These are phyloP conservation scores for Cossypha polioptera DNA, from an alignment of 2,797 vertebrate genomes.

Conservation along the genomic window DNA sequence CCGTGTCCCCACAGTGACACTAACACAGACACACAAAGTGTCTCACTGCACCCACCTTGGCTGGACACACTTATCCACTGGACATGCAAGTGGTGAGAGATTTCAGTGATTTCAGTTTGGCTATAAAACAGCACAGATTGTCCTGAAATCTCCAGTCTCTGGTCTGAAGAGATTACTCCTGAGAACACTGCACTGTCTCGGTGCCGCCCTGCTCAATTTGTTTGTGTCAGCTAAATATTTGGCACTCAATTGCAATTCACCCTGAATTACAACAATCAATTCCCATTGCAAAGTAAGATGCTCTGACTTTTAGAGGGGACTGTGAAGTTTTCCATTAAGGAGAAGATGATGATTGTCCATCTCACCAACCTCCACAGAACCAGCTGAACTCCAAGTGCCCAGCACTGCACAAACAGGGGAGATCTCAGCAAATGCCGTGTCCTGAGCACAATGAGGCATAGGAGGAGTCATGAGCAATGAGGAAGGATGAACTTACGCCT, in stretches of 20 bases:
- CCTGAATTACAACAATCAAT: constrained; percentile 89
- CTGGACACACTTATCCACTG: neutral
- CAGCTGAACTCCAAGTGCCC: constrained; percentile 50
- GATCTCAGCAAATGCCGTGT: neutral
- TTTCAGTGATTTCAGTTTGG: neutral
- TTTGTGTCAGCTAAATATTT: constrained; percentile 72
- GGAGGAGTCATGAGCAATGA: neutral
- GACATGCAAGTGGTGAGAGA: neutral
- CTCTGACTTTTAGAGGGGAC: constrained; percentile 80
- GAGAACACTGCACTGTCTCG: neutral
- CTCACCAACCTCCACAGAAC: constrained; percentile 57
- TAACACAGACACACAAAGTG: rapidly evolving
- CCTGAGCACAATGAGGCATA: neutral
- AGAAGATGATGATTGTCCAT: constrained; percentile 77
- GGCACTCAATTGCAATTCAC: constrained; percentile 74
- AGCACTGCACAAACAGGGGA: neutral
- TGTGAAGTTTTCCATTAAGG: constrained; percentile 86
- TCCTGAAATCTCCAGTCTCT: neutral
- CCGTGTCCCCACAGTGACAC: neutral
- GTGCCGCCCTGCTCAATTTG: constrained; percentile 44
- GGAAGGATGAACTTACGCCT: constrained; percentile 84
- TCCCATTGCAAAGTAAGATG: constrained; percentile 81
- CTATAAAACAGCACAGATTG: neutral
- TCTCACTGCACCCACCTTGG: neutral
- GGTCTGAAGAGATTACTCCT: constrained; percentile 23